Evolutionary conservation across 2,888 invertebrate genomes (phyloP), one percentile per base, ranked within the genome.

Genomic region (Lasioglossum lativentre): DNA sequence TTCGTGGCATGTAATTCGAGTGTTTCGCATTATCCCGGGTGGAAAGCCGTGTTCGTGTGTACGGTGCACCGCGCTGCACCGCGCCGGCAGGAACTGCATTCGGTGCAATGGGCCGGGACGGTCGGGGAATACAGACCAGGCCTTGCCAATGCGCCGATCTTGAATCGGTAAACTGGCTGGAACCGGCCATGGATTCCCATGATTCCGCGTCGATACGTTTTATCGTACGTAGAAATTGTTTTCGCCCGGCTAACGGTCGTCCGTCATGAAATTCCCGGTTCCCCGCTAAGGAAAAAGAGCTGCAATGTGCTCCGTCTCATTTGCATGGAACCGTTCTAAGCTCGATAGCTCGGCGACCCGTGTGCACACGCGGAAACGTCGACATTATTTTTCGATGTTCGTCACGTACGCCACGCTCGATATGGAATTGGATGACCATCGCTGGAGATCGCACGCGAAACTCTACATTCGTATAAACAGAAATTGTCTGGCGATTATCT

Each of bases 141-240:
- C 74, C 59, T 45, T 75, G 66, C 56, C 86, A 59, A 80, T 72
- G 82, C 75, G 34, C 72, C 72, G 85, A 87, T 87, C 87, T 85
- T 77, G 88, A 81, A 89, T 85, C 81, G 79, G 85, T 75, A 70
- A 83, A 82, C 86, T 42, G 83, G 75, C 86, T 76, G 88, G 85
- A 89, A 90, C 87, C 86, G 82, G 78, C 85, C 86, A 86, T 83
- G 86, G 88, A 91, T 91, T 89, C 89, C 83, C 91, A 88, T 89
- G 89, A 92, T 90, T 92, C 91, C 90, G 86, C 85, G 86, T 83
- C 87, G 88, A 90, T 87, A 88, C 88, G 83, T 89, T 90, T 91
- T 90, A 90, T 90, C 88, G 85, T 83, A 79, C 80, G 85, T 88
- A 90, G 91, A 92, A 91, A 92, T 92, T 92, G 92, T 92, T 92